Evolutionary conservation across 2,113 vertebrate genomes (phyloP).

Genomic region (Mormyrus lacerda): DNA sequence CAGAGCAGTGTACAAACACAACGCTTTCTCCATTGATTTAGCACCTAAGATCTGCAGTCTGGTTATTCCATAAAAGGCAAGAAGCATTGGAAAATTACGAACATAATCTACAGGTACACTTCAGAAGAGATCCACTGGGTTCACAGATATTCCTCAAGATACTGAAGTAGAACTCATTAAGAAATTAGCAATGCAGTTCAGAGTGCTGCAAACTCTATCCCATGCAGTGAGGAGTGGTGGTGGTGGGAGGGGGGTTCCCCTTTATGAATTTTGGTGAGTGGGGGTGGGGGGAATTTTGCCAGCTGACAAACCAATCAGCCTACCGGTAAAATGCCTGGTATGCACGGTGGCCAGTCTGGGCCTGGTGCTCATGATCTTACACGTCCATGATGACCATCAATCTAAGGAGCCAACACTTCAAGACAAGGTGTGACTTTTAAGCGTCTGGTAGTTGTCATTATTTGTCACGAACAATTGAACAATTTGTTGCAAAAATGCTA

Average conservation of each 20-base stretch:
- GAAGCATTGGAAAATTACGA: neutral
- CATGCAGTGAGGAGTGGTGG: neutral
- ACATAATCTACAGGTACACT: neutral
- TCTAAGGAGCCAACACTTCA: neutral
- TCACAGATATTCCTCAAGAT: neutral
- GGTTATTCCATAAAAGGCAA: neutral
- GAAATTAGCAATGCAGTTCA: neutral
- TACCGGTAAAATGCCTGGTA: neutral
- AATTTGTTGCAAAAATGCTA: neutral
- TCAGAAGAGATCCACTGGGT: neutral
- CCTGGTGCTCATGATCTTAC: neutral
- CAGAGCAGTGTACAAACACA: neutral
- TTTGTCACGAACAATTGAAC: neutral
- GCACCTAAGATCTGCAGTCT: neutral
- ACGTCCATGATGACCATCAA: neutral
- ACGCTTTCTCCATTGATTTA: neutral
- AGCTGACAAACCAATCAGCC: neutral
- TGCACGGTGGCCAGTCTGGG: neutral
- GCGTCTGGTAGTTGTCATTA: neutral
- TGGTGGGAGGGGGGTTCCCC: neutral
- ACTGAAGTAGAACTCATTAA: neutral
- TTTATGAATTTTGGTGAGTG: neutral
- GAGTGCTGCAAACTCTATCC: neutral
- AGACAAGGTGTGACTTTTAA: neutral
- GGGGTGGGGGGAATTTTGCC: neutral